Evolutionary conservation across 1,140 invertebrate species (phyloP), one percentile per base, ranked within the genome.

Genomic region (Lepidostoma basale): DNA sequence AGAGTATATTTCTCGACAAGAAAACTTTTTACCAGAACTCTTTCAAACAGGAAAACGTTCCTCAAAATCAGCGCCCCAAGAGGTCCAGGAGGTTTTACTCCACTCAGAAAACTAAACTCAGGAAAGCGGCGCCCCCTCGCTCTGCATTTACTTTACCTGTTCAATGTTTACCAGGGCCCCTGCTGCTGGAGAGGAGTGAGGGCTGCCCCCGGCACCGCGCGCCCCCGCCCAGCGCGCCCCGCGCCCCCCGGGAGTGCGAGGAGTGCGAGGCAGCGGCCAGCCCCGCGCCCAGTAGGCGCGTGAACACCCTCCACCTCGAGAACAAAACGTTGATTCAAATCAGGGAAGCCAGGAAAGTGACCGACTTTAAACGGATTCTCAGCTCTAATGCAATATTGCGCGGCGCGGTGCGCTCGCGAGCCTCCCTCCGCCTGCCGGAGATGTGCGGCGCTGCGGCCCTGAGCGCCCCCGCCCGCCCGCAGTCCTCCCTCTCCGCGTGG

Each of bases 351-450:
- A 75, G 80, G 40, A 77, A 81, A 83, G 80, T 82, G 77, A 75
- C 78, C 16, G 82, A 83, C 80, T 83, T 83, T 82, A 79, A 83
- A 81, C 81, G 82, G 81, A 83, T 83, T 82, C 82, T 83, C 77
- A 78, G 78, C 77, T 78, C 78, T 79, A 81, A 82, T 81, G 79
- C 82, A 78, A 79, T 81, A 81, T 79, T 79, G 67, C 76, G 76
- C 75, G 73, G 76, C 76, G 74, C 76, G 77, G 75, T 75, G 73
- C 73, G 79, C 78, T 49, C 22, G 16, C 30, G 28, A 18, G 20
- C 28, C 22, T 62, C 69, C 22, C 12, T 40, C 40, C 56, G 36
- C 18, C 62, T 62, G 18, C 16, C 70, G 64, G 70, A 72, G 60
- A 72, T 72, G 70, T 72, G 42, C 30, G 28, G 65, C 59, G 49